Conservation (phyloP, 2,888 invertebrate genomes). For the Macrophya annulata region DNA sequence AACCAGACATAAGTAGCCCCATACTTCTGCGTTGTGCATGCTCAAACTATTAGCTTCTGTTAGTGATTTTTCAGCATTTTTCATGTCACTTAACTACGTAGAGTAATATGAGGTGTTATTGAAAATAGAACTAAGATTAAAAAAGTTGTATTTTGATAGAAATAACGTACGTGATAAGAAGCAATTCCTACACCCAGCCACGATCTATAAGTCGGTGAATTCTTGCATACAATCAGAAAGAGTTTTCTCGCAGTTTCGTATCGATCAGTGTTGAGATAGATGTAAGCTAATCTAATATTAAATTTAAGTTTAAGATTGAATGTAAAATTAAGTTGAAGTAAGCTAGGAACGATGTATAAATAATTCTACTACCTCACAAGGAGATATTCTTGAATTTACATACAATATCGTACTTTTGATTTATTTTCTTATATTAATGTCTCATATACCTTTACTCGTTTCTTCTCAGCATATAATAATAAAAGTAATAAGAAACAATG, state of each 20-base stretch:
- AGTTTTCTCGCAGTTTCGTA: conserved; percentile 65
- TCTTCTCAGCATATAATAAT: too few species aligned
- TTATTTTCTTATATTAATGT: not conserved
- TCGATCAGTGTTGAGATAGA: conserved; percentile 63
- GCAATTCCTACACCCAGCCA: conserved; percentile 72
- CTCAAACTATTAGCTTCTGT: conserved; percentile 71
- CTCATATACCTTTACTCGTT: not conserved
- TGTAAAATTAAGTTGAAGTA: not conserved
- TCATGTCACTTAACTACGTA: conserved; percentile 63
- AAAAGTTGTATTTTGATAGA: not conserved
- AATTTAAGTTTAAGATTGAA: not conserved
- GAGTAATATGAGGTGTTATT: not conserved
- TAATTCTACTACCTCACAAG: not conserved
- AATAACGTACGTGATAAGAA: conserved; percentile 66
- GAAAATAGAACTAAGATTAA: not conserved
- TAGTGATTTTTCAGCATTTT: conserved; percentile 68
- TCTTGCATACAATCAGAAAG: conserved; percentile 66
- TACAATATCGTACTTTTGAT: not conserved
- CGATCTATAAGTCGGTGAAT: conserved; percentile 65
- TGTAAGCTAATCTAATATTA: conserved; percentile 66
- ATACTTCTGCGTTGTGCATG: conserved; percentile 66
- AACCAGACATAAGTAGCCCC: conserved; percentile 72
- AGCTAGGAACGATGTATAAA: not conserved
- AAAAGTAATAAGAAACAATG: not conserved
- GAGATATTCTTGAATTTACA: too few species aligned